Evolutionary conservation across 1,140 invertebrate genomes (phyloP).

Genomic region (Polyergus mexicanus): DNA sequence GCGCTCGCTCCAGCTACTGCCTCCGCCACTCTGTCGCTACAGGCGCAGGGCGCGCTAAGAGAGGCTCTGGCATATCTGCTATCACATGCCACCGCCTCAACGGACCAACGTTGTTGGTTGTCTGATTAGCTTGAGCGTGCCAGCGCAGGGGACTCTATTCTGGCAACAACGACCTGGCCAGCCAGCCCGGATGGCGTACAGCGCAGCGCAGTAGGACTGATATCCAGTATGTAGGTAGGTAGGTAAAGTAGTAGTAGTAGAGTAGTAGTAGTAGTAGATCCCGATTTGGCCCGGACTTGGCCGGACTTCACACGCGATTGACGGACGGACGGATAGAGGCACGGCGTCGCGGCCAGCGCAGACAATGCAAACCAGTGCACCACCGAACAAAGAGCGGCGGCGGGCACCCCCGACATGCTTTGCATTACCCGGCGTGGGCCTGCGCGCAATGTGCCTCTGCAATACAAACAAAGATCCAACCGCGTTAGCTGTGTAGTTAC

Average conservation of each 20-base stretch:
- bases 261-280: conserved; percentile 75
- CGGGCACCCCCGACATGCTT: conserved; percentile 84
- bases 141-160: conserved; percentile 83
- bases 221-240: conserved; percentile 80
- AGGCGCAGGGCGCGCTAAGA: conserved; percentile 78
- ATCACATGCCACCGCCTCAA: conserved; percentile 82
- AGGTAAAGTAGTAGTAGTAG: conserved; percentile 78
- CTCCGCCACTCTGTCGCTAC: conserved; percentile 85
- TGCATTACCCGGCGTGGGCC: conserved; percentile 87
- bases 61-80: conserved; percentile 83
- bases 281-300: conserved; percentile 80
- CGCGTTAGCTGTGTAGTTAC: conserved; percentile 82
- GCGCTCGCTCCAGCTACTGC: conserved; percentile 85
- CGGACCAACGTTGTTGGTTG: conserved; percentile 80
- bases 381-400: conserved; percentile 84
- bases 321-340: conserved; percentile 84
- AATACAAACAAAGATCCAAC: conserved; percentile 87
- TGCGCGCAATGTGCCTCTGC: conserved; percentile 87
- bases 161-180: conserved; percentile 84
- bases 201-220: conserved; percentile 81
- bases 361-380: conserved; percentile 86
- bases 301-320: conserved; percentile 78
- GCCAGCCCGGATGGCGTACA: conserved; percentile 83
- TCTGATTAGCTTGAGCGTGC: conserved; percentile 82
- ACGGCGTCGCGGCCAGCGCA: conserved; percentile 87